Evolutionary conservation across 2,113 vertebrate species (phyloP), one percentile per base, ranked within the genome.

Genomic region (Cavia aperea): DNA sequence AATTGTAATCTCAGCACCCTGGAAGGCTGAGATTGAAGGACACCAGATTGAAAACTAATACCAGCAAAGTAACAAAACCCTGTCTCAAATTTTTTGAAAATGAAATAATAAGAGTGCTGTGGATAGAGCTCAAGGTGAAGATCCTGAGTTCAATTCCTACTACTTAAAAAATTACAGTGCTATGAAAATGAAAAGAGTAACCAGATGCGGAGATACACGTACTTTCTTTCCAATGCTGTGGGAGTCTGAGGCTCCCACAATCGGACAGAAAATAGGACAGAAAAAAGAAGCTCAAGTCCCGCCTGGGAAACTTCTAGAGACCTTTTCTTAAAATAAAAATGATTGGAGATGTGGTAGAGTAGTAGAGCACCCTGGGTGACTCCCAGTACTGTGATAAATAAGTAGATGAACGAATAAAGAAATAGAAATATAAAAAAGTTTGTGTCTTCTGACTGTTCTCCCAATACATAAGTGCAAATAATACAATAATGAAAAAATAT

Each of bases 171-270:
- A 86, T 63, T 4, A 62, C 19, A 65, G 49, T 54, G n/a, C 77
- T 88, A 84, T 65, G 3, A 5, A 79, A 65, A 73, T 65, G 14
- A 88, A 78, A 86, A 93, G 6, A 89, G 33, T 73, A 43, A 43
- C 8, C 19, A 19, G 21, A 5, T 46, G 43, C 15, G 26, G 39
- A 46, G 73, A 9, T 5, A 19, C 13, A 1, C 1, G 1, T 24
- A 49, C 73, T 10, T 49, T 49, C 15, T 14, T 77, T 24, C 24
- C 73, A 21, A 26, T 26, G 29, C 43, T 49, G 23, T 49, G 73
- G 23, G 43, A 75, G 24, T 46, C 24, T 77, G 15, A 77, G 13
- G 43, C 26, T 39, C 39, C 39, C 39, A 39, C 39, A 39, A 39
- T 39, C 39, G 39, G 39, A 39, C 39, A 39, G 39, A 39, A 39